Base-by-base conservation (phyloP, 2,797 vertebrate species). In the Esox lucius region DNA sequence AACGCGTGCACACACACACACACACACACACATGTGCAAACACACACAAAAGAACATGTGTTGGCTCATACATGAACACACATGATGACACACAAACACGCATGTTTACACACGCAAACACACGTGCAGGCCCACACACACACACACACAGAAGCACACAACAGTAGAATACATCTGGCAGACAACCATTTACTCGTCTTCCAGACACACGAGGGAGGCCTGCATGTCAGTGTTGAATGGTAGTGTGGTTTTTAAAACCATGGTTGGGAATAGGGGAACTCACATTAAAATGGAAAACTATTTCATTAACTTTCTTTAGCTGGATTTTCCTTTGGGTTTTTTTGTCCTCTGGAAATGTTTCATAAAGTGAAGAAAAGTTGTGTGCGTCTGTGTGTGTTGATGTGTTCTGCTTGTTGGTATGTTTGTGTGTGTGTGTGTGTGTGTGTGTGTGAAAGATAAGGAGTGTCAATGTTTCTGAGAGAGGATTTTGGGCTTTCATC, bases 361-460 rank as follows among this genome's bases (percentile, higher is more conserved):
- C 15, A 17, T n/a, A 24, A 62, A 39, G 35, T 39, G 35, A 39
- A 39, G 35, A 56, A 56, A 56, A 22, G 51, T 56, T 22, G 51
- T 53, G 8, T 56, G 19, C 56, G n/a, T n/a, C n/a, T n/a, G 7
- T 5, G 4, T 39, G 35, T 39, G 35, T 39, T 39, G 35, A 35
- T 39, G 35, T 39, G 35, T 39, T 3, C 7, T 39, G 35, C 24
- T 2, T 62, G 19, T 53, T 2, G 13, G 65, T 67, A 15, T 67
- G 31, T 67, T 66, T 68, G 17, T 46, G 66, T 68, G 65, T 35
- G 65, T 68, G 65, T 68, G 33, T 42, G 35, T 48, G 51, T 26
- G 67, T 24, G 53, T 59, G 24, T 48, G 33, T 64, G 67, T 39
- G 53, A 39, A 39, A 39, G 35, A 39, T 39, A 39, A 39, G 35